Conservation (phyloP, 2,113 vertebrate genomes). For the Nannospalax galili region DNA sequence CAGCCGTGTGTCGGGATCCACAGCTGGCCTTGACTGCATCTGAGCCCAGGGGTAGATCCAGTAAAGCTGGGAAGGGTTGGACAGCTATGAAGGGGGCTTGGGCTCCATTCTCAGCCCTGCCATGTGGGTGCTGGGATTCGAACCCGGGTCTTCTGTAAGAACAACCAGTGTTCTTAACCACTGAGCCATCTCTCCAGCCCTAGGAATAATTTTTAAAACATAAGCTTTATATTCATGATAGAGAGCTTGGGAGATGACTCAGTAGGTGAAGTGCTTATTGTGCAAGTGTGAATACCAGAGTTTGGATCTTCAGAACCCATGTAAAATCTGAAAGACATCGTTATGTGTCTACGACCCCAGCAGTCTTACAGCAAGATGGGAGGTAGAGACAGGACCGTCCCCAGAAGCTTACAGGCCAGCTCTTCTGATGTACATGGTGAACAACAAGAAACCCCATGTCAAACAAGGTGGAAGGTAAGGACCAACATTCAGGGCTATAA, state of each 20-base stretch:
- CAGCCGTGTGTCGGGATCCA: conserved; percentile 94
- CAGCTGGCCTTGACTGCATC: conserved; percentile 90
- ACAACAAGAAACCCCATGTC: background rate
- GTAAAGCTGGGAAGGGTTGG: conserved; percentile 94
- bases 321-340: background rate
- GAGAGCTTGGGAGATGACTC: too few species aligned
- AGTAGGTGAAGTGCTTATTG: background rate
- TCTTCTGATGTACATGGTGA: background rate
- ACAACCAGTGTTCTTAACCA: too few species aligned
- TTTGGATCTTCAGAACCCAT: background rate
- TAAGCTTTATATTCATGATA: too few species aligned
- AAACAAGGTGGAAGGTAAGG: background rate
- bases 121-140: too few species aligned
- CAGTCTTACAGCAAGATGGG: background rate
- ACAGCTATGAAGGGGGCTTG: conserved; percentile 89
- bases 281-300: background rate
- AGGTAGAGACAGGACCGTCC: background rate
- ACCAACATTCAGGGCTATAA: background rate
- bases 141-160: too few species aligned
- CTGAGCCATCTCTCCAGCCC: too few species aligned
- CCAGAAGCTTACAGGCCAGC: background rate
- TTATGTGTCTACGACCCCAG: background rate
- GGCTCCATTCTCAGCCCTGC: background rate
- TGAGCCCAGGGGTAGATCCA: conserved; percentile 89
- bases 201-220: too few species aligned